phyloP scores from a whole-genome alignment of 1,140 invertebrate genomes.

The Habropoda laboriosa region DNA sequence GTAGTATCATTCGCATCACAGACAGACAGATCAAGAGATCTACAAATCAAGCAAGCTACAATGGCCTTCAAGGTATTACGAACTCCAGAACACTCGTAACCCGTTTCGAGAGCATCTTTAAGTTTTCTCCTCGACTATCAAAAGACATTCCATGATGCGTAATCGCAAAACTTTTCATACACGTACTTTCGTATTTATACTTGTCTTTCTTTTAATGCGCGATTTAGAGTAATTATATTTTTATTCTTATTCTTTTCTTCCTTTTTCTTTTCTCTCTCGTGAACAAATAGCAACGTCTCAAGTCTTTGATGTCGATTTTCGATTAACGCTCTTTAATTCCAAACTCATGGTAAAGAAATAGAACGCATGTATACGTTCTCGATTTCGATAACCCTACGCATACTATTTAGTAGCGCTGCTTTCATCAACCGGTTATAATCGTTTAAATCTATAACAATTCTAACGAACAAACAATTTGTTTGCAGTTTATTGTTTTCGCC shows the following conservation, averaged over 20 bases:
- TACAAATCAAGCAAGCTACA: slow-evolving; percentile 51
- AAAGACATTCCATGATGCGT: background rate
- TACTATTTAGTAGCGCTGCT: slow-evolving; percentile 4
- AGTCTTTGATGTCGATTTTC: background rate
- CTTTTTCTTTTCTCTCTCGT: background rate
- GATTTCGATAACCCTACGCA: slow-evolving; percentile 2
- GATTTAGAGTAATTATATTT: background rate
- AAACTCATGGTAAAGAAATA: slow-evolving; percentile 3
- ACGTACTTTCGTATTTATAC: background rate
- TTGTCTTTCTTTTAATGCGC: background rate
- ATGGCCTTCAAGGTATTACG: slow-evolving; percentile 68
- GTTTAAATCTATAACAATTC: too few relatives aligned
- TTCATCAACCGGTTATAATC: too few relatives aligned
- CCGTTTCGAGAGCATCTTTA: background rate
- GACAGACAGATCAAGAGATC: slow-evolving; percentile 60
- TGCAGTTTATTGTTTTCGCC: slow-evolving; percentile 79
- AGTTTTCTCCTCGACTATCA: background rate
- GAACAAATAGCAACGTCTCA: background rate
- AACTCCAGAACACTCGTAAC: background rate
- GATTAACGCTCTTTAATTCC: background rate
- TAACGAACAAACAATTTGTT: slow-evolving; percentile 11
- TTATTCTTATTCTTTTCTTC: background rate
- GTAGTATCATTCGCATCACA: slow-evolving; percentile 65
- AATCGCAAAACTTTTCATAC: background rate
- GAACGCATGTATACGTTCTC: slow-evolving; percentile 10